Base-by-base conservation (phyloP, 2,113 vertebrate species). In the Typhlomys cinereus region DNA sequence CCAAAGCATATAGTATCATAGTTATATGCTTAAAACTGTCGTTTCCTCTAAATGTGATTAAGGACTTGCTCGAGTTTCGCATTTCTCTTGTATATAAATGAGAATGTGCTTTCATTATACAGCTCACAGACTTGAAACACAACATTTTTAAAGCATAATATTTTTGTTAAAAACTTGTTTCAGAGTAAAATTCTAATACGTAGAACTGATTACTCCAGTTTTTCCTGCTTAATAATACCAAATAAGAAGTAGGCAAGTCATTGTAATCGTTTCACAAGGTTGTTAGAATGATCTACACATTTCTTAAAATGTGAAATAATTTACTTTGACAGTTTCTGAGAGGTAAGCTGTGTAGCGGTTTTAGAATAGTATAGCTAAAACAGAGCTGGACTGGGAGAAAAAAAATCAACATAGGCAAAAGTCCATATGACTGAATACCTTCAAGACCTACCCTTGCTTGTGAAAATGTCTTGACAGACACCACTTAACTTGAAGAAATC, bases 141-240 rank as follows among this genome's bases (percentile, higher is more conserved):
- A 93, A 2, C 3, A 50, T 59, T 80, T 70, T 67, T 70, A n/a
- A 90, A 71, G 13, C 62, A 59, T 36, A 93, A 31, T 23, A 75
- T 73, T 88, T 73, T 83, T 27, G 17, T 85, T 67, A 52, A 61
- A 94, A 90, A 44, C 13, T 69, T 73, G 2, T 41, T 90, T 94
- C n/a, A 90, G 46, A 66, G 7, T 84, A 76, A n/a, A n/a, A n/a
- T 79, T 64, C 15, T 54, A 90, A 75, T 59, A 79, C 21, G 73
- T 89, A 89, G 0, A n/a, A 54, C 36, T 14, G 75, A 14, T 83
- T 83, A 74, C 23, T 20, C 7, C 62, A 39, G 13, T 70, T 50
- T 92, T 27, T 71, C 8, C 20, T 88, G 3, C 18, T 67, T 41
- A 82, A 34, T 59, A 88, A 11, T 90, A 67, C n/a, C 34, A 89